Evolutionary conservation across 1,140 invertebrate species (phyloP), one percentile per base, ranked within the genome.

Genomic region (Capitella teleta): DNA sequence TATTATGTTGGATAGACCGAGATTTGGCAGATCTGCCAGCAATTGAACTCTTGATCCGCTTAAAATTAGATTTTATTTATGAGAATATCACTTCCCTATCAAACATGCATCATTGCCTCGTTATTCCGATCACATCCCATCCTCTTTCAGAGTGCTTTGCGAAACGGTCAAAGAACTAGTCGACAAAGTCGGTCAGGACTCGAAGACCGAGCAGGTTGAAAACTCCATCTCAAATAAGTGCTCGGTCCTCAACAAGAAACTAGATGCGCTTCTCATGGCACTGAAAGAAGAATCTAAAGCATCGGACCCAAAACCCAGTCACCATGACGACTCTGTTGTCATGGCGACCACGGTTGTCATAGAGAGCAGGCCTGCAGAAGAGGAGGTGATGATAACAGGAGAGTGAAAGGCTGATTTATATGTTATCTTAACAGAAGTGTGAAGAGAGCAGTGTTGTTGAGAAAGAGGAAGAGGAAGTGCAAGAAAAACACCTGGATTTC

Each of bases 121-220:
- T 10, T 41, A n/a, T 16, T n/a, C n/a, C n/a, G n/a, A n/a, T n/a
- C n/a, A n/a, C n/a, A n/a, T n/a, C n/a, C n/a, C n/a, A n/a, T 18
- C 6, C 2, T 49, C 18, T 41, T 49, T 19, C 57, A 72, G 70
- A 57, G 75, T 82, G 23, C 64, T 89, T 21, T 87, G 83, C 69
- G 83, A 87, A 63, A 87, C 83, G 1, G 79, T 89, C 1, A 84
- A 86, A 64, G 82, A 87, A 51, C 82, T 90, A 63, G 78, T 82
- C 14, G 59, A 76, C 2, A 80, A 74, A 61, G 70, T 78, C 28
- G 44, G 45, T n/a, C 76, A 69, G n/a, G 72, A 75, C 54, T 77
- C 76, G 14, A 79, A 83, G 56, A 54, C 59, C 23, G 61, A 61
- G 51, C 54, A 69, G 23, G 64, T 58, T 51, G 58, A 61, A 16